These are phyloP conservation scores for Diplodus puntazzo DNA, from an alignment of 2,797 vertebrate genomes.

Conservation along the genomic window DNA sequence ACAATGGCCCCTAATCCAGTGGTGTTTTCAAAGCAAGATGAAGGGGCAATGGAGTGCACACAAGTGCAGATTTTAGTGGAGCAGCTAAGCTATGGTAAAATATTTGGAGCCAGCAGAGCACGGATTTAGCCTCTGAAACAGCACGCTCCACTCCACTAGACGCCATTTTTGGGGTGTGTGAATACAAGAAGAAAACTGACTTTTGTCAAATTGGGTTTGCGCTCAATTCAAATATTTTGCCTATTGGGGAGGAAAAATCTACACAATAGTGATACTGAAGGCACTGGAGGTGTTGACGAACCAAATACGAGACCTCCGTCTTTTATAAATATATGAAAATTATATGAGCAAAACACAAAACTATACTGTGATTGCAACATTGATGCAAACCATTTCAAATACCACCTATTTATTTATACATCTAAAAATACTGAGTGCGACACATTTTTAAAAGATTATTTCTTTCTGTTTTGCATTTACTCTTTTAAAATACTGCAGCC, in stretches of 20 bases:
- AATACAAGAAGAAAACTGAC: slow-evolving; percentile 71
- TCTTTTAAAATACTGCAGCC: background rate
- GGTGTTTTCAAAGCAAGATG: slow-evolving; percentile 79
- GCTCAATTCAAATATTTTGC: slow-evolving; percentile 52
- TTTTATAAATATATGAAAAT: background rate
- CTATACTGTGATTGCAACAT: background rate
- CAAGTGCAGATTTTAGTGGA: slow-evolving; percentile 78
- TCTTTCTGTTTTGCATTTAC: too few relatives aligned
- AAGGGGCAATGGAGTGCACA: slow-evolving; percentile 80
- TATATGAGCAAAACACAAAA: background rate
- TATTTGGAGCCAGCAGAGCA: slow-evolving; percentile 75
- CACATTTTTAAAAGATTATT: too few relatives aligned
- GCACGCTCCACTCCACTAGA: slow-evolving; percentile 66
- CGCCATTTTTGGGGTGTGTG: slow-evolving; percentile 62
- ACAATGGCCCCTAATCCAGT: slow-evolving; percentile 80
- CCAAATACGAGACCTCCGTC: fast-evolving
- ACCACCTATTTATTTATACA: too few relatives aligned
- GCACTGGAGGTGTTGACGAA: background rate
- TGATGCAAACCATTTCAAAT: background rate
- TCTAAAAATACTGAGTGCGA: too few relatives aligned
- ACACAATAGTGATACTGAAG: slow-evolving; percentile 20
- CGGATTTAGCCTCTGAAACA: slow-evolving; percentile 70
- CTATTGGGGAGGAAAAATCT: slow-evolving; percentile 29
- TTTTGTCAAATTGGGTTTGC: slow-evolving; percentile 56
- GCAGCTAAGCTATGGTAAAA: slow-evolving; percentile 83